A percentile compares a stretch with the other conserved stretches of the same genome.
These are phyloP conservation scores for Lerista edwardsae DNA, from an alignment of 2,797 vertebrate genomes.

Conservation along the genomic window DNA sequence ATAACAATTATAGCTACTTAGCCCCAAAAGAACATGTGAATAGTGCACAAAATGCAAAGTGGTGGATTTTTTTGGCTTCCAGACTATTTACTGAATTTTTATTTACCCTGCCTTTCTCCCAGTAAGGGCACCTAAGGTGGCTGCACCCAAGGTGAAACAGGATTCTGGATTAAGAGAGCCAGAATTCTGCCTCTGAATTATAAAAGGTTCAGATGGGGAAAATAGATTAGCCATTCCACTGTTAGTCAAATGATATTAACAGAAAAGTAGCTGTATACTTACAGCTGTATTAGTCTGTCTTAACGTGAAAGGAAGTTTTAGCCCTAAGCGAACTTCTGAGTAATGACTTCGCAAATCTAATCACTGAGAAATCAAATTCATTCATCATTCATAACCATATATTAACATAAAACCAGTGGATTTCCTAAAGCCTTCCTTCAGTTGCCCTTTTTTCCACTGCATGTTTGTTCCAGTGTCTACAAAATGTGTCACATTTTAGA, in stretches of 20 bases:
- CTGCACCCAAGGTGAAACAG: neutral
- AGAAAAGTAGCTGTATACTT: constrained; percentile 6
- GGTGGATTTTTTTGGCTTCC: neutral
- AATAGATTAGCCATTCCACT: neutral
- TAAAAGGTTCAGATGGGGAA: neutral
- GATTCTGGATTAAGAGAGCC: neutral
- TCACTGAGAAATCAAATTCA: constrained; percentile 53
- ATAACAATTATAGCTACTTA: neutral
- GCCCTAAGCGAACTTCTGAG: constrained; percentile 13
- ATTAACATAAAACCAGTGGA: neutral
- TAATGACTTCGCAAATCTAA: constrained; percentile 46
- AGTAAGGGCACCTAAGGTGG: no score
- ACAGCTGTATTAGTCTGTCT: neutral
- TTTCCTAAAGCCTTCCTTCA: neutral
- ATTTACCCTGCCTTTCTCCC: no score
- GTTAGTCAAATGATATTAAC: neutral
- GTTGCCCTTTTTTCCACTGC: constrained; percentile 14
- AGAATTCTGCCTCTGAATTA: no score
- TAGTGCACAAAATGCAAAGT: neutral
- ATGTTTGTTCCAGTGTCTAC: neutral
- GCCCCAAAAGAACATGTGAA: neutral
- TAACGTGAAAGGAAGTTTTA: constrained; percentile 20
- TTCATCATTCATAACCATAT: constrained; percentile 18
- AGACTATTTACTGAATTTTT: neutral
- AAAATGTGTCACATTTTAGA: neutral